A percentile compares a stretch with the other conserved stretches of the same genome.
These are phyloP conservation scores for Priocnemis perturbator DNA, from an alignment of 2,888 invertebrate genomes.

Conservation along the genomic window DNA sequence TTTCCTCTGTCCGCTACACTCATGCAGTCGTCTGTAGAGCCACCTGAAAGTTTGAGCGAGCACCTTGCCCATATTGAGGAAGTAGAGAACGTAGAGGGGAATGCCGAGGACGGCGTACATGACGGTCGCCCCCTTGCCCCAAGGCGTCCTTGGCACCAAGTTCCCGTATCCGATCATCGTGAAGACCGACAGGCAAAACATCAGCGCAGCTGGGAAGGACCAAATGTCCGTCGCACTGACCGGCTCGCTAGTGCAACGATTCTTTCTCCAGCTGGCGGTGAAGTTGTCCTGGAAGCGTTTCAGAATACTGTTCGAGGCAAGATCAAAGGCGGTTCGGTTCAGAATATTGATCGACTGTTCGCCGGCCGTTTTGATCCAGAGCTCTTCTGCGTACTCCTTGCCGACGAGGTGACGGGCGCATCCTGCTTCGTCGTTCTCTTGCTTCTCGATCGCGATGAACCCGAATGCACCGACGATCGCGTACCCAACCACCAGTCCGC, in stretches of 20 bases:
- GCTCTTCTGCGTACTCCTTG: slow-evolving; percentile 75
- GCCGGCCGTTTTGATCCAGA: slow-evolving; percentile 83
- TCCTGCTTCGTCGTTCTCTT: slow-evolving; percentile 62
- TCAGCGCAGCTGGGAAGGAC: slow-evolving; percentile 91
- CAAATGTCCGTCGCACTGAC: slow-evolving; percentile 80
- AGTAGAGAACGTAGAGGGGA: slow-evolving; percentile 90
- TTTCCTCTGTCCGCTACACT: slow-evolving; percentile 75
- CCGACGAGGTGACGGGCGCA: slow-evolving; percentile 68
- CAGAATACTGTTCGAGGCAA: slow-evolving; percentile 80
- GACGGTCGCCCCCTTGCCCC: slow-evolving; percentile 90
- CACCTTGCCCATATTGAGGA: slow-evolving; percentile 92
- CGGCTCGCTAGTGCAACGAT: slow-evolving; percentile 83
- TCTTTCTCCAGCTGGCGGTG: slow-evolving; percentile 77
- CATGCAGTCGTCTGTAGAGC: slow-evolving; percentile 70
- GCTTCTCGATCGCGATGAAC: slow-evolving; percentile 87
- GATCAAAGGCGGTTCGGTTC: slow-evolving; percentile 81
- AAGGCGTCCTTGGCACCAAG: slow-evolving; percentile 87
- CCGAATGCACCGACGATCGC: slow-evolving; percentile 90
- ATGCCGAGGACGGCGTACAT: slow-evolving; percentile 92
- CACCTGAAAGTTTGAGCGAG: slow-evolving; percentile 86
- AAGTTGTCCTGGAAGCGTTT: slow-evolving; percentile 83
- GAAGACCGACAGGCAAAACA: slow-evolving; percentile 92
- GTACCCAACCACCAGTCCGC: slow-evolving; percentile 90
- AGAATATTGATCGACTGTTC: slow-evolving; percentile 79
- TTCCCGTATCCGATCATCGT: slow-evolving; percentile 96